Conservation (phyloP, 1,140 invertebrate species). For the Meloidogyne floridensis region DNA sequence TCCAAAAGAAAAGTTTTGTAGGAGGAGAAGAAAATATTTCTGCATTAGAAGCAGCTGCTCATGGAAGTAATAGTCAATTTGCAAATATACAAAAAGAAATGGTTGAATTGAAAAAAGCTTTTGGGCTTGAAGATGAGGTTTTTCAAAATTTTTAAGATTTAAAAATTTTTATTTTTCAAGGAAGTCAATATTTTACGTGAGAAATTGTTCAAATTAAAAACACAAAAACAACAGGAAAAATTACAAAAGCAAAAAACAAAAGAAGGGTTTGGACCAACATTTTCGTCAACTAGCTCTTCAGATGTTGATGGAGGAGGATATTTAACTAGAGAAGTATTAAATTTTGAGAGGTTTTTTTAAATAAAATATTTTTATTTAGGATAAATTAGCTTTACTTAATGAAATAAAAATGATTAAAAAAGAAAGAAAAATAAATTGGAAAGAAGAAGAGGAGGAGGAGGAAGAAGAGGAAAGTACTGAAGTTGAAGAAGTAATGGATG, state of each 20-base stretch:
- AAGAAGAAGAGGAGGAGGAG: conserved; percentile 19
- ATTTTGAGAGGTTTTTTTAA: neutral
- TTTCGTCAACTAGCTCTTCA: neutral
- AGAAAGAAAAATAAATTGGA: neutral
- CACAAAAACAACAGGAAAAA: neutral
- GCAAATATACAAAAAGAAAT: conserved; percentile 8
- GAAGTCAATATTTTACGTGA: conserved; percentile 6
- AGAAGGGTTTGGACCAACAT: neutral
- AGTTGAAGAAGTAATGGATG: neutral
- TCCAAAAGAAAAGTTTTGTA: conserved; percentile 9
- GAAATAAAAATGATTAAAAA: conserved; percentile 20
- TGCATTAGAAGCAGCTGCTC: neutral
- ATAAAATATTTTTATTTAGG: neutral
- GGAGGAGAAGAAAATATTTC: conserved; percentile 4
- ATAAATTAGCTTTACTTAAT: conserved; percentile 10
- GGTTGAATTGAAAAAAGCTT: conserved; percentile 21
- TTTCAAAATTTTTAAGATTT: neutral
- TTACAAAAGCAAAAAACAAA: conserved; percentile 5
- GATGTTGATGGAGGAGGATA: conserved; percentile 5
- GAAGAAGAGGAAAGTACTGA: neutral
- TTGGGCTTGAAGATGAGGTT: conserved; percentile 24
- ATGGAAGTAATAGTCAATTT: conserved; percentile 1
- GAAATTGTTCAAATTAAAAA: neutral
- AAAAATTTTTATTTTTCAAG: neutral
- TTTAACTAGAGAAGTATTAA: neutral